Percentiles rank a stretch among this genome's conserved stretches.
These are phyloP conservation scores for Austrofundulus limnaeus DNA, from an alignment of 2,113 vertebrate genomes.

Conservation along the genomic window DNA sequence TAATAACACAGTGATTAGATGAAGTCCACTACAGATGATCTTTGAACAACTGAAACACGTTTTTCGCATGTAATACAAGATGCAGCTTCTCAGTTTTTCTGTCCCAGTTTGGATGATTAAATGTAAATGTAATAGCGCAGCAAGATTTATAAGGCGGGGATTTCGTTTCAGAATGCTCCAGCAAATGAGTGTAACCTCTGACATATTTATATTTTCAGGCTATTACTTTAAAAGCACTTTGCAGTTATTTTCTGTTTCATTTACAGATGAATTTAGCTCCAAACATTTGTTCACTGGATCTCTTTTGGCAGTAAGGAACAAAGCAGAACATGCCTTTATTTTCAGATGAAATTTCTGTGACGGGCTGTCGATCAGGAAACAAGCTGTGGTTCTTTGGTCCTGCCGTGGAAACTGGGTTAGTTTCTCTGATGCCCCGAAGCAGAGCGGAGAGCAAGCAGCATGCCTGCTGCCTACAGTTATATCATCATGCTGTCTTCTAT, in stretches of 20 bases:
- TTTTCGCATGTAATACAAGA: slow-evolving; percentile 3
- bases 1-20: slow-evolving; percentile 2
- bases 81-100: not conserved
- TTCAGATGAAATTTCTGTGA: slow-evolving; percentile 23
- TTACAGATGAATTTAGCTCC: slow-evolving; percentile 11
- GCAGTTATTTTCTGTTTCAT: not conserved
- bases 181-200: slow-evolving; percentile 18
- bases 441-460: slow-evolving; percentile 55
- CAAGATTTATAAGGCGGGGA: slow-evolving; percentile 13
- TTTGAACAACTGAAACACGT: slow-evolving; percentile 10
- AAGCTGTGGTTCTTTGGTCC: slow-evolving; percentile 30
- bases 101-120: slow-evolving; percentile 13
- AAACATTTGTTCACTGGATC: slow-evolving; percentile 24
- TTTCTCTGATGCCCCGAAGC: slow-evolving; percentile 62
- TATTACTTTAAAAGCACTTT: slow-evolving; percentile 30
- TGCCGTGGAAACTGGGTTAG: slow-evolving; percentile 70
- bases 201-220: slow-evolving; percentile 17
- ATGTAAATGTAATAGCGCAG: slow-evolving; percentile 26
- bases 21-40: slow-evolving; percentile 13
- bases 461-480: slow-evolving; percentile 66
- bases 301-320: slow-evolving; percentile 16
- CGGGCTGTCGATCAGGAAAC: slow-evolving; percentile 39
- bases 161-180: slow-evolving; percentile 32
- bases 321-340: slow-evolving; percentile 25
- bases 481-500: slow-evolving; percentile 57